Percentiles rank a stretch among this genome's conserved stretches.
Evolutionary conservation across 2,113 vertebrate species (phyloP).

Genomic region (Podocnemis expansa): DNA sequence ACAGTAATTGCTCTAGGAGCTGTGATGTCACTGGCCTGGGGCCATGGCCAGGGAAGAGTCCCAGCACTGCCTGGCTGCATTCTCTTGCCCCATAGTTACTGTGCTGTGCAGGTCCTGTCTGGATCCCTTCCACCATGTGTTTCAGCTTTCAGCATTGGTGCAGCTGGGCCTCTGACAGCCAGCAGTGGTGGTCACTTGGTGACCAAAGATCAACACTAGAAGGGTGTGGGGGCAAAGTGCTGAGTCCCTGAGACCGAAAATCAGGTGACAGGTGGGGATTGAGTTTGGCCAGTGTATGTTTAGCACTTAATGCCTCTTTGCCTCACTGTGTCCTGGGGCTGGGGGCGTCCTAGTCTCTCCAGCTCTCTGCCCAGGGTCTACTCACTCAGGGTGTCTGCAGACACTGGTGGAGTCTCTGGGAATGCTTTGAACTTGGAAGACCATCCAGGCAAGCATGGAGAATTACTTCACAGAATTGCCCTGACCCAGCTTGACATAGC

Average conservation of each 20-base stretch:
- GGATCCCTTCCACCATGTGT: no score
- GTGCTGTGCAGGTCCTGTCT: neutral
- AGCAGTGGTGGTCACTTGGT: neutral
- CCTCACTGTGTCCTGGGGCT: no score
- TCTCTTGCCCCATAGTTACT: no score
- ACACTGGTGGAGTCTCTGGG: neutral
- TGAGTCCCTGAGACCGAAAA: accelerated
- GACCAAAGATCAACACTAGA: accelerated
- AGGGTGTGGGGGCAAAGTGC: neutral
- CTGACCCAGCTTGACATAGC: no score
- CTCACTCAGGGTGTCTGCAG: neutral
- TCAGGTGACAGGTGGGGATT: accelerated
- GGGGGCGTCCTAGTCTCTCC: neutral
- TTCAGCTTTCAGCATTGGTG: no score
- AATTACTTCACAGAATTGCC: no score
- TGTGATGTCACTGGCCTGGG: neutral
- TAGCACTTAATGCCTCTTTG: no score
- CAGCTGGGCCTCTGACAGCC: neutral
- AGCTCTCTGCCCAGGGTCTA: neutral
- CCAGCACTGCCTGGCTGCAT: no score
- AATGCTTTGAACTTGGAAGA: no score
- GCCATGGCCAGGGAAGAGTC: no score
- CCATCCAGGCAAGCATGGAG: no score
- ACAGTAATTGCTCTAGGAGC: neutral
- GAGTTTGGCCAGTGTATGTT: no score